Conservation (phyloP, 2,113 vertebrate genomes). For the Mugil cephalus region DNA sequence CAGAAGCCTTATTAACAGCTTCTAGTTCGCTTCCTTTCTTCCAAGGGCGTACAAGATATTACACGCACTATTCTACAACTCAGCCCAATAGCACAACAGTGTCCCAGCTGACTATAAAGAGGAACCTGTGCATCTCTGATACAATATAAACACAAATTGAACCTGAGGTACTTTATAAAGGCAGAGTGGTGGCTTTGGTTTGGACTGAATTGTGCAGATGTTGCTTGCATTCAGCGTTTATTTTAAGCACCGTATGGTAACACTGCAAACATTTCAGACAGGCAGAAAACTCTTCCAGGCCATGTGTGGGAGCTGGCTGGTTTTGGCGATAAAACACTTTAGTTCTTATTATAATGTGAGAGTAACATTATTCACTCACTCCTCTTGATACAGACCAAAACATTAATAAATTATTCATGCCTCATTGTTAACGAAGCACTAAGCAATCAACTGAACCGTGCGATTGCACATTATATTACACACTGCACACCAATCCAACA, state of each 20-base stretch:
- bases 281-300: neutral
- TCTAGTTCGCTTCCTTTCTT: neutral
- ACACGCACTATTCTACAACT: neutral
- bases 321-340: slow-evolving; percentile 40
- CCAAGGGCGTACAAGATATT: neutral
- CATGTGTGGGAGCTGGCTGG: slow-evolving; percentile 8
- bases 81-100: neutral
- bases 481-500: slow-evolving; percentile 19
- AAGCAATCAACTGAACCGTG: slow-evolving; percentile 35
- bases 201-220: slow-evolving; percentile 1
- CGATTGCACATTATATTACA: slow-evolving; percentile 25
- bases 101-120: too few species aligned
- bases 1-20: neutral
- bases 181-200: neutral
- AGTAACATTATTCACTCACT: slow-evolving; percentile 40
- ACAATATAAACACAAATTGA: slow-evolving; percentile 8
- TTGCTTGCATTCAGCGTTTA: neutral
- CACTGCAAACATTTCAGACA: slow-evolving; percentile 10
- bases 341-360: slow-evolving; percentile 39
- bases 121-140: slow-evolving; percentile 9
- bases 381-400: slow-evolving; percentile 26
- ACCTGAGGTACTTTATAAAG: neutral
- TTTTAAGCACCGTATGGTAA: slow-evolving; percentile 1
- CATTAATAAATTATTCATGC: slow-evolving; percentile 57
- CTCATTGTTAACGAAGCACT: slow-evolving; percentile 48